Base-by-base conservation (phyloP, 1,140 invertebrate species). In the Halesus radiatus region DNA sequence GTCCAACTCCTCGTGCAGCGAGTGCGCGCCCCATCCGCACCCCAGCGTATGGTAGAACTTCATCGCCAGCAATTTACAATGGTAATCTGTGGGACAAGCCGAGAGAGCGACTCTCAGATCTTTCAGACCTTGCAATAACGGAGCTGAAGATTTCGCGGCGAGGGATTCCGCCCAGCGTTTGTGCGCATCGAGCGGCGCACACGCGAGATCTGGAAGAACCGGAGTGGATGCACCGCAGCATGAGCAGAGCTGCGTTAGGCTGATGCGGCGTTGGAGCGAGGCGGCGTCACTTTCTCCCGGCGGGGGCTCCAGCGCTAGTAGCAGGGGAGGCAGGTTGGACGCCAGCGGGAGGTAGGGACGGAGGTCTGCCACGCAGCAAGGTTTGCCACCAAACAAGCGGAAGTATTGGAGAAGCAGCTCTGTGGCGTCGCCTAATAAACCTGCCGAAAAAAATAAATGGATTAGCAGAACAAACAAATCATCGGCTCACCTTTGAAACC, bases 321-420 rank as follows among this genome's bases (percentile, higher is more conserved):
- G 68, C 10, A n/a, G 22, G 8, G 88, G 85, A 6, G 32, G 32
- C 32, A 37, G 32, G 32, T 37, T 37, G 32, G 32, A 37, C 0
- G 3, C 88, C 91, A 90, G 85, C 91, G 90, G 10, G 29, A 96
- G 86, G 86, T 96, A 98, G 1, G 93, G 87, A 80, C 91, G 93
- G 29, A 98, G 89, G 86, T 98, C 97, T 53, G 92, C 91, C 77
- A 96, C 94, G 84, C 94, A 94, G 89, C 95, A 94, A 32, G 94
- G 90, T 87, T 97, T 97, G 81, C 94, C 92, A 15, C 96, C 96
- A 89, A 98, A 98, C 81, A 93, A 89, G 20, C 91, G 88, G 85
- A 95, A 95, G 90, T 97, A 98, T 81, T 95, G 90, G 58, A 93
- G 87, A 85, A 97, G 92, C 29, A 96, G 86, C 60, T 94, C 91